phyloP scores from a whole-genome alignment of 2,888 invertebrate genomes.

The Andrena praecox region DNA sequence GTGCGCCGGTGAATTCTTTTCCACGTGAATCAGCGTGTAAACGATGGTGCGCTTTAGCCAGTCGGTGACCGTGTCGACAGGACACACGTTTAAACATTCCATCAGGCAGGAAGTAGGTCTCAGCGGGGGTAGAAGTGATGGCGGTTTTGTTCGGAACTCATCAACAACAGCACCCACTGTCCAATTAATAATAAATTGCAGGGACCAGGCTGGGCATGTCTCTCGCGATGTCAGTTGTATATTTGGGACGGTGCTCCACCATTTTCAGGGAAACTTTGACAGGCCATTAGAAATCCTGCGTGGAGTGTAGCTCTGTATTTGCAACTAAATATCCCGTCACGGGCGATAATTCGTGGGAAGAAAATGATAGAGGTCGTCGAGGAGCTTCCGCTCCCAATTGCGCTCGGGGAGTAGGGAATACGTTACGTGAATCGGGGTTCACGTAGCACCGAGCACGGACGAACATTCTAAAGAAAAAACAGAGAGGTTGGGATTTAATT shows the following conservation, averaged over 20 bases:
- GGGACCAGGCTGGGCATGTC: background rate
- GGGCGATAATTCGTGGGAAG: background rate
- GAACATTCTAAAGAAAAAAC: background rate
- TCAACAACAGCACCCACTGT: background rate
- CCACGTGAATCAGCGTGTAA: too few relatives aligned
- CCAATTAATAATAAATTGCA: conserved; percentile 7
- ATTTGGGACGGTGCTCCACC: background rate
- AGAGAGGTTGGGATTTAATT: background rate
- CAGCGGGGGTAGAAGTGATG: background rate
- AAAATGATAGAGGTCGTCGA: background rate
- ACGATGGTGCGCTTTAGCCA: too few relatives aligned
- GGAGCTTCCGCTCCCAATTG: background rate
- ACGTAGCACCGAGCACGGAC: background rate
- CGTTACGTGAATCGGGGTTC: background rate
- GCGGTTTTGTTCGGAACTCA: conserved; percentile 4
- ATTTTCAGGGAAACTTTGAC: background rate
- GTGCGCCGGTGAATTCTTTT: too few relatives aligned
- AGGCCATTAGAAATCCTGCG: background rate
- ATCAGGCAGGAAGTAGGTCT: background rate
- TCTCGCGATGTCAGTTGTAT: background rate
- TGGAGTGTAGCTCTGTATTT: background rate
- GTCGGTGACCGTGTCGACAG: too few relatives aligned
- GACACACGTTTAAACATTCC: background rate
- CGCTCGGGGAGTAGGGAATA: background rate
- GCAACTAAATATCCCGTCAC: background rate